Conservation (phyloP, 2,113 vertebrate genomes). For the Antechinus stuartii region DNA sequence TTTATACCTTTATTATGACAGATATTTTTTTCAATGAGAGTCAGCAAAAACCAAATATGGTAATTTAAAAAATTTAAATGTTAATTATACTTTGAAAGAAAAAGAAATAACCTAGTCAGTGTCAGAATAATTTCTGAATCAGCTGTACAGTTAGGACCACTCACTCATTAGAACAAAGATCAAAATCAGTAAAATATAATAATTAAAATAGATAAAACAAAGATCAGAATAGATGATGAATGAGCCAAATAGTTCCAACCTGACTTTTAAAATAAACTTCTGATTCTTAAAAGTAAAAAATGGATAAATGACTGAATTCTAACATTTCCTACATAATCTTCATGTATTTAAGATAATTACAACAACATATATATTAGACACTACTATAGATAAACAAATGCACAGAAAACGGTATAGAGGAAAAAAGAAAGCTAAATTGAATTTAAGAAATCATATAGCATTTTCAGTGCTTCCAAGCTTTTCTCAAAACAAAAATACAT, state of each 20-base stretch:
- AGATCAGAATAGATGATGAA: background rate
- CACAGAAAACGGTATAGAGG: background rate
- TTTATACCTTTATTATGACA: background rate
- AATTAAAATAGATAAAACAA: background rate
- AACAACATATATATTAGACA: background rate
- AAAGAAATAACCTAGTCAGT: background rate
- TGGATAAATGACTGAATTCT: background rate
- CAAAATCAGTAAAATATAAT: background rate
- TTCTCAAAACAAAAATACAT: background rate
- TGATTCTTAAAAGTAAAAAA: background rate
- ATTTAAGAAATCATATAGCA: background rate
- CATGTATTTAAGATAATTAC: background rate
- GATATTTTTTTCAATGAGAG: background rate
- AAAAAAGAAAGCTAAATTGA: background rate
- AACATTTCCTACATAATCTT: background rate
- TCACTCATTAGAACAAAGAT: background rate
- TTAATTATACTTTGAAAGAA: background rate
- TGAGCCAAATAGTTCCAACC: background rate
- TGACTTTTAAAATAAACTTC: background rate
- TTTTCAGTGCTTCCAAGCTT: background rate
- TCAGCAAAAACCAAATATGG: background rate
- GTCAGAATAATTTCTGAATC: background rate
- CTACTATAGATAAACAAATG: background rate
- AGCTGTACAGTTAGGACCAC: background rate
- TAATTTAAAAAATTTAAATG: background rate